Evolutionary conservation across 2,113 vertebrate genomes (phyloP).

Genomic region (Psilopsiagon aurifrons): DNA sequence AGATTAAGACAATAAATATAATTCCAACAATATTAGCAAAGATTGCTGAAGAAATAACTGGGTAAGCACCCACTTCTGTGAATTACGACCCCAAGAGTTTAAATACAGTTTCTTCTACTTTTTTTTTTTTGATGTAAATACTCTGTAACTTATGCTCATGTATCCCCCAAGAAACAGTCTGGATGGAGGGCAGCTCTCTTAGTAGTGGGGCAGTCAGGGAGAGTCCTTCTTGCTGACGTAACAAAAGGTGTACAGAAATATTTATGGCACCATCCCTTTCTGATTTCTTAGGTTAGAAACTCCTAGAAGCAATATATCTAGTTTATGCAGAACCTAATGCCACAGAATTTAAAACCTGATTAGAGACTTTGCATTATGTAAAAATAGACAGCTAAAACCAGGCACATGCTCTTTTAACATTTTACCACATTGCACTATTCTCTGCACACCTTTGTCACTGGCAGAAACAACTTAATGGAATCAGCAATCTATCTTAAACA

Average conservation of each 20-base stretch:
- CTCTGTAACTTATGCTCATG: background rate
- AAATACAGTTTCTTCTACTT: background rate
- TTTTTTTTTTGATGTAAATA: fast-evolving
- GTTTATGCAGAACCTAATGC: background rate
- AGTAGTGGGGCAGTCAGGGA: background rate
- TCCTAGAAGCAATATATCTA: background rate
- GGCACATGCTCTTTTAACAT: fast-evolving
- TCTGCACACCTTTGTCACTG: background rate
- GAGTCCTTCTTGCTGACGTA: background rate
- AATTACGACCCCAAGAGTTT: background rate
- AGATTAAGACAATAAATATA: fast-evolving
- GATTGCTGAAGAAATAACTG: background rate
- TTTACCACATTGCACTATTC: fast-evolving
- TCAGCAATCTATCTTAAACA: background rate
- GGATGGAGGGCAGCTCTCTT: background rate
- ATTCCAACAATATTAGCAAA: background rate
- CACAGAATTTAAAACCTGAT: background rate
- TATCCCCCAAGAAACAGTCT: background rate
- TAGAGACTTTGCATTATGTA: fast-evolving
- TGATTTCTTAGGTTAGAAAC: background rate
- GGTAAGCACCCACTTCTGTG: fast-evolving
- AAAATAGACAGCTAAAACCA: background rate
- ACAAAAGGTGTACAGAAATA: background rate
- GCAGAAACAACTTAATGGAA: background rate
- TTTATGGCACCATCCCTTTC: background rate